Conservation (phyloP, 2,888 invertebrate species). For the Muschampia plurimacula region DNA sequence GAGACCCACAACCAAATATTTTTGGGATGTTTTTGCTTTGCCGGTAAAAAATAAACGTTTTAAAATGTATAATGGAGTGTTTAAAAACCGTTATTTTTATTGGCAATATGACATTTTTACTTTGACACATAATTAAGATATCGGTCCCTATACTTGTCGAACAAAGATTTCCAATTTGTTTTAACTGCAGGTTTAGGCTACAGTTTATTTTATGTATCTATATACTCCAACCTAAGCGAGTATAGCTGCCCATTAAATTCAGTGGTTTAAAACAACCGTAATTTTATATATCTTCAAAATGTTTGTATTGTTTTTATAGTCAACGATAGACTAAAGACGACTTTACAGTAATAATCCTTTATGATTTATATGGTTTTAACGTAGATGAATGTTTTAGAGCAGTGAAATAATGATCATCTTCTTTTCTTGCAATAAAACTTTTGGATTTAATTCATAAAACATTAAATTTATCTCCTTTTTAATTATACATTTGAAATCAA, state of each 20-base stretch:
- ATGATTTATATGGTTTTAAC: too few relatives aligned
- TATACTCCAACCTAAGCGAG: neutral
- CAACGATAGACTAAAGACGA: too few relatives aligned
- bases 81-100: slow-evolving; percentile 10
- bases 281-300: too few relatives aligned
- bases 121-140: slow-evolving; percentile 7
- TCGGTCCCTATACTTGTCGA: neutral
- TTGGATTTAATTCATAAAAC: too few relatives aligned
- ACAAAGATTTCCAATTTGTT: slow-evolving; percentile 14
- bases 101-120: slow-evolving; percentile 4
- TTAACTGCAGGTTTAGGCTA: neutral
- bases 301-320: too few relatives aligned
- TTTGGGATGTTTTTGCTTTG: neutral
- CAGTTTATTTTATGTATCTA: neutral
- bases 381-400: too few relatives aligned
- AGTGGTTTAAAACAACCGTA: neutral
- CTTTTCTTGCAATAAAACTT: too few relatives aligned
- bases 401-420: too few relatives aligned
- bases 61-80: slow-evolving; percentile 5
- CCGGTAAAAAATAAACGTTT: slow-evolving; percentile 25
- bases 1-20: neutral
- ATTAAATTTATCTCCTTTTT: too few relatives aligned
- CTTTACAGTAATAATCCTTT: too few relatives aligned
- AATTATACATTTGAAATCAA: too few relatives aligned
- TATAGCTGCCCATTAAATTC: too few relatives aligned